A percentile compares a stretch with the other conserved stretches of the same genome.
Conservation (phyloP, 2,888 invertebrate genomes). For the Liodrosophila aerea region DNA sequence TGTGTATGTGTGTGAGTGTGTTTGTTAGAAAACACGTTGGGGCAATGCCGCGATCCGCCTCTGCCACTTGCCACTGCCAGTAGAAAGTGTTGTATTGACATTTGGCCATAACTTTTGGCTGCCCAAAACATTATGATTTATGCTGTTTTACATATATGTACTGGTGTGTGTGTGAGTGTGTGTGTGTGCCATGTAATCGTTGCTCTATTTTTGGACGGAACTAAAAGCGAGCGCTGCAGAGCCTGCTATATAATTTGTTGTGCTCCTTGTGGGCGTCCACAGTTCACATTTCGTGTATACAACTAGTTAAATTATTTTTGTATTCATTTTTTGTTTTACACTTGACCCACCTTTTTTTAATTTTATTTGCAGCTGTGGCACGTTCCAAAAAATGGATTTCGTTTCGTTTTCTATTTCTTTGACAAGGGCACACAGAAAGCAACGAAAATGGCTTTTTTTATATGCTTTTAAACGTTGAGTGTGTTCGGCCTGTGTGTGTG, state of each 20-base stretch:
- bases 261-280: constrained; percentile 21
- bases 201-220: constrained; percentile 57
- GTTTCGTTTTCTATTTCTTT: constrained; percentile 44
- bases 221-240: constrained; percentile 57
- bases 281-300: constrained; percentile 61
- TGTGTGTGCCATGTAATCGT: constrained; percentile 48
- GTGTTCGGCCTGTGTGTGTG: constrained; percentile 21
- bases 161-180: constrained; percentile 17
- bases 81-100: constrained; percentile 73
- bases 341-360: constrained; percentile 79
- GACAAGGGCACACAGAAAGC: constrained; percentile 58
- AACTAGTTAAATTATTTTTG: constrained; percentile 59
- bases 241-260: constrained; percentile 55
- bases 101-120: constrained; percentile 65
- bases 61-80: constrained; percentile 1
- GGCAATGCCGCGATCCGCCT: constrained; percentile 11
- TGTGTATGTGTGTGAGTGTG: constrained; percentile 38
- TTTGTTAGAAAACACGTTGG: constrained; percentile 57
- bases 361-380: constrained; percentile 57
- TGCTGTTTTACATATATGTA: constrained; percentile 52
- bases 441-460: constrained; percentile 69
- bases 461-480: constrained; percentile 63
- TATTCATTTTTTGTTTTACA: constrained; percentile 45
- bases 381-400: constrained; percentile 47
- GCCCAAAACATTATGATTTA: constrained; percentile 67